Percentiles rank a stretch among this genome's conserved stretches.
These are phyloP conservation scores for Pseudomugil gertrudae DNA, from an alignment of 2,797 vertebrate species.

Conservation along the genomic window DNA sequence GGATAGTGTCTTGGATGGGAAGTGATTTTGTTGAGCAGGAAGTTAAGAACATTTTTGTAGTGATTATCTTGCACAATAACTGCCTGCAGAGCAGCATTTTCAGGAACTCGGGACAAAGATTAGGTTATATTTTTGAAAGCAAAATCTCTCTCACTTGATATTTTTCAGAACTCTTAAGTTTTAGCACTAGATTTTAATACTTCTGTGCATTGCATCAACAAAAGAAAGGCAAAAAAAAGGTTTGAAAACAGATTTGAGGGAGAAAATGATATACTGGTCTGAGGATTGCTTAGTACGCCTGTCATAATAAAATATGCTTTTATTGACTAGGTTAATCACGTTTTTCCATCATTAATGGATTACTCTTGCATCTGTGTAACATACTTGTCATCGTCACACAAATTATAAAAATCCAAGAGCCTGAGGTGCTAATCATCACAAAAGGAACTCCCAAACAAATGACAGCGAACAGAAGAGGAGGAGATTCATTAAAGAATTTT, in stretches of 20 bases:
- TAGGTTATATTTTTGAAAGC: background rate
- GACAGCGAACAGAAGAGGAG: constrained; percentile 2
- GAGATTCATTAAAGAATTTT: constrained; percentile 42
- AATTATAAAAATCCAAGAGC: constrained; percentile 35
- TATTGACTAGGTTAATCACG: constrained; percentile 50
- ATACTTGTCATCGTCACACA: constrained; percentile 51
- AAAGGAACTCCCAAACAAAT: constrained; percentile 28
- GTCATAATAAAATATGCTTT: constrained; percentile 42
- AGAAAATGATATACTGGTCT: constrained; percentile 22
- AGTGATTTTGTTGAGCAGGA: constrained; percentile 82
- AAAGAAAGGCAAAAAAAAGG: background rate
- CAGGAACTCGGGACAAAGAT: constrained; percentile 3
- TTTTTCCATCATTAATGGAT: constrained; percentile 63
- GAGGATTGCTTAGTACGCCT: constrained; percentile 26
- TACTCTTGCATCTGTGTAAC: constrained; percentile 45
- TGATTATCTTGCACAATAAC: constrained; percentile 74
- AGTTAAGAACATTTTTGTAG: constrained; percentile 75
- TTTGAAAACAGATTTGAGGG: constrained; percentile 3
- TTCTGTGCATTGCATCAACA: too few relatives aligned
- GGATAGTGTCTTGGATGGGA: constrained; percentile 78
- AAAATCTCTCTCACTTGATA: background rate
- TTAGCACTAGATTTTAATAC: background rate
- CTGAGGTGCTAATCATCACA: constrained; percentile 44
- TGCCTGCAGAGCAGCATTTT: constrained; percentile 46
- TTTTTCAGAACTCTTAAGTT: background rate